phyloP scores from a whole-genome alignment of 2,113 vertebrate genomes.

The Serinus canaria region DNA sequence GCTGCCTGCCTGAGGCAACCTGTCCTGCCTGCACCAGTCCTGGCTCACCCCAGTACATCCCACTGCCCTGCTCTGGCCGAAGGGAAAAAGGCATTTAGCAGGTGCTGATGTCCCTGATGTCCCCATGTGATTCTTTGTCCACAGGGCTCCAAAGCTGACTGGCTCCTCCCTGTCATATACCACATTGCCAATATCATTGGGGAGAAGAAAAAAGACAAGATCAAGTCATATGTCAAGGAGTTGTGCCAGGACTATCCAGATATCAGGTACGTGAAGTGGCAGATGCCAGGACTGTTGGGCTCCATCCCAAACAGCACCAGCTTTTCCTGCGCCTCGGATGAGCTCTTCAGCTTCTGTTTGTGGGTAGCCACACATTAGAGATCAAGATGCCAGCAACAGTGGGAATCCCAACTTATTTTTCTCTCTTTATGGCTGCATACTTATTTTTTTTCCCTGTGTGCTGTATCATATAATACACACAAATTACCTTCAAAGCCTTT shows the following conservation, averaged over 20 bases:
- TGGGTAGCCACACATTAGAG: neutral
- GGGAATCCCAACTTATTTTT: neutral
- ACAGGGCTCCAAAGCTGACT: slow-evolving; percentile 67
- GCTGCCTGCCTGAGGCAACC: neutral
- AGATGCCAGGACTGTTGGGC: neutral
- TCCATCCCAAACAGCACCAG: neutral
- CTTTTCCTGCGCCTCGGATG: neutral
- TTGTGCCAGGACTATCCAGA: slow-evolving; percentile 68
- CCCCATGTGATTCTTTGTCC: rapidly evolving
- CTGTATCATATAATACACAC: neutral
- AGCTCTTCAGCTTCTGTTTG: neutral
- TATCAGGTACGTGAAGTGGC: slow-evolving; percentile 33
- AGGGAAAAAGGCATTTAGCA: neutral
- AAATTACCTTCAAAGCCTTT: neutral
- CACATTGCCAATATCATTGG: slow-evolving; percentile 68
- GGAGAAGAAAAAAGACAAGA: slow-evolving; percentile 57
- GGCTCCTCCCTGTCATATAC: slow-evolving; percentile 55
- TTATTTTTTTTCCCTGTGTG: neutral
- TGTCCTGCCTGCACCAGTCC: neutral
- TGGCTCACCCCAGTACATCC: neutral
- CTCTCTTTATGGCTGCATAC: neutral
- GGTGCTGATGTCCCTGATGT: neutral
- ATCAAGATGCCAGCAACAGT: neutral
- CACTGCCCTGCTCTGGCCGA: rapidly evolving
- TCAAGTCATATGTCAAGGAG: slow-evolving; percentile 34